Evolutionary conservation across 2,797 vertebrate species (phyloP), one percentile per base, ranked within the genome.

Genomic region (Oreochromis grahami): DNA sequence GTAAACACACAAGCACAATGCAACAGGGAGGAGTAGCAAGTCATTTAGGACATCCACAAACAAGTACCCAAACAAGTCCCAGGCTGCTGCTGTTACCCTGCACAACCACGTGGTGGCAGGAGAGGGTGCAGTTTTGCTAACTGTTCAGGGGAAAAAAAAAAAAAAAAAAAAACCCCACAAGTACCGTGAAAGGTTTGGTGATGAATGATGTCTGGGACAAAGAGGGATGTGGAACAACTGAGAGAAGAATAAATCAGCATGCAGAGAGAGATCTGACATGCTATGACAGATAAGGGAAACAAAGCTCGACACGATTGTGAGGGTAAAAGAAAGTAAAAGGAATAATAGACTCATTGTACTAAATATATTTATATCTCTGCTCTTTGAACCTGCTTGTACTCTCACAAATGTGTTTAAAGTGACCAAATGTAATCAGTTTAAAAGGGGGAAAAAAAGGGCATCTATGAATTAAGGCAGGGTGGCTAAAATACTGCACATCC

Each of bases 401-500:
- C 38, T 78, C 48, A 85, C 36, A 76, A 70, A 87, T 72, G 55
- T 79, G 63, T 77, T 83, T 74, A 72, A 87, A 80, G 29, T 76
- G 72, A 84, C 52, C 53, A 87, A 84, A 83, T 81, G 83, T 50
- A 88, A 86, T 84, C 82, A 29, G 83, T 79, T 86, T 41, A 68
- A 68, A 24, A 43, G 13, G 13, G 15, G 3, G 2, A 7, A 15
- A 24, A 86, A 84, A 88, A 87, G 80, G 24, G 80, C 80, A 72
- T 86, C 65, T 85, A 91, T 92, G 93, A 91, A 89, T 95, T 96
- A 95, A 96, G 94, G 95, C 95, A 95, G 92, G 92, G 90, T 85
- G 94, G 94, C 89, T 60, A 91, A 93, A 91, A 91, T 91, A 92
- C 93, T 94, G 93, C 92, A 92, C 93, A 87, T 91, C 90, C 88